Evolutionary conservation across 2,888 invertebrate genomes (phyloP), one percentile per base, ranked within the genome.

Genomic region (Stenurella melanura): DNA sequence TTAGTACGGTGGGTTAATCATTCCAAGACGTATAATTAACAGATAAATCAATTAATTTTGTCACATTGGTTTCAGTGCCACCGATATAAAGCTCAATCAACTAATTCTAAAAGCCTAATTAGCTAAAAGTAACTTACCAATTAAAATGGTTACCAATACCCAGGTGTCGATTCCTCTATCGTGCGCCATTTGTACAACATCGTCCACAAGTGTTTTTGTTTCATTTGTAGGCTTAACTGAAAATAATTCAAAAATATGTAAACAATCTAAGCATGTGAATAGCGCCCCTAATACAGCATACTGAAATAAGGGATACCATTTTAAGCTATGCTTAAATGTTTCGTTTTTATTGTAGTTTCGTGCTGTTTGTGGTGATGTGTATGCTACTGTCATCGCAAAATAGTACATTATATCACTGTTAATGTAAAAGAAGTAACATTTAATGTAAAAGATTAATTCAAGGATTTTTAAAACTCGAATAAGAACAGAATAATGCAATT

Each of bases 71-170:
- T 26, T 26, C 21, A 26, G 4, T 26, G 21, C 3, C 7, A 68
- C 15, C 42, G 30, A 34, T 21, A 56, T 6, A 12, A 17, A 60
- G 18, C 15, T 66, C 6, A 26, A 56, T 56, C 6, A 18, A 19
- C 17, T 12, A n/a, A 18, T 18, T 18, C 0, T 12, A 30, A 67
- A 15, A n/a, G 50, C 5, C 15, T 5, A 1, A 30, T 1, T 1
- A 5, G 38, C 7, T n/a, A 12, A 30, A 12, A 54, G 12, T 2
- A 56, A 18, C 89, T 90, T 90, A 95, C 96, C 95, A 88, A 96
- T 95, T 84, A 96, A 92, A 87, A 97, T 96, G 84, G 96, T 94
- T 75, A 96, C 95, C 77, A 96, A 91, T 79, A 94, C 96, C 96
- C 96, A 96, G 85, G 94, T 92, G 81, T 96, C 95, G 88, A 96